Evolutionary conservation across 37 sponge, comb jelly and placozoan species (phyloP), one percentile per base, ranked within the genome.

Genomic region (Chondrilla cf. caribensis): DNA sequence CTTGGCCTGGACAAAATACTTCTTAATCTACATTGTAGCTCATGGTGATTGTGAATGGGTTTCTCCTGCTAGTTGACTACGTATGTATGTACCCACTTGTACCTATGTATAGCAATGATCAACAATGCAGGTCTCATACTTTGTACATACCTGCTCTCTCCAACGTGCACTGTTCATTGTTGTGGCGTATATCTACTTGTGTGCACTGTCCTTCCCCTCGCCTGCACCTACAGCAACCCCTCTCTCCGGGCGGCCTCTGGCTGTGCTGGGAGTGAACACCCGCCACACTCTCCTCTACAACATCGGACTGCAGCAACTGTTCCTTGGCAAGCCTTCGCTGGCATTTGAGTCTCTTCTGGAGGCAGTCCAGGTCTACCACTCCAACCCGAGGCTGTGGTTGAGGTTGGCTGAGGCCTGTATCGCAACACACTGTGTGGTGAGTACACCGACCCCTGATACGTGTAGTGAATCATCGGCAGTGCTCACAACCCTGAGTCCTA

Each of bases 321-420:
- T 78, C 82, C 84, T 87, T 36, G 98, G 96, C 15, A 81, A 88
- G 51, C 92, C 99, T 4, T 25, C 62, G 38, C 87, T 84, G 28
- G 99, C 96, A 18, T 98, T 98, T 82, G 94, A 93, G 76, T 89
- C 88, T n/a, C 89, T 98, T 41, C 71, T 96, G 77, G 90, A 91
- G 59, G 92, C 92, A 9, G 94, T 91, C 6, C 94, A 93, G 37
- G 99, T 93, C 47, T 96, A 83, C 87, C 90, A 93, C 75, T 76
- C 92, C 35, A 95, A 96, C 70, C 96, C 99, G 19, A 87, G 87
- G 15, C 85, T 96, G 43, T 98, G 99, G 99, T 87, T 96, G 24
- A 76, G 96, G 29, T 82, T 98, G 25, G 99, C 99, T 38, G 99
- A 98, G 86, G 84, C 94, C 19, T 96, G 92, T 65, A 87, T 97